Evolutionary conservation across 2,797 vertebrate species (phyloP), one percentile per base, ranked within the genome.

Genomic region (Melanotaenia parkinsoni): DNA sequence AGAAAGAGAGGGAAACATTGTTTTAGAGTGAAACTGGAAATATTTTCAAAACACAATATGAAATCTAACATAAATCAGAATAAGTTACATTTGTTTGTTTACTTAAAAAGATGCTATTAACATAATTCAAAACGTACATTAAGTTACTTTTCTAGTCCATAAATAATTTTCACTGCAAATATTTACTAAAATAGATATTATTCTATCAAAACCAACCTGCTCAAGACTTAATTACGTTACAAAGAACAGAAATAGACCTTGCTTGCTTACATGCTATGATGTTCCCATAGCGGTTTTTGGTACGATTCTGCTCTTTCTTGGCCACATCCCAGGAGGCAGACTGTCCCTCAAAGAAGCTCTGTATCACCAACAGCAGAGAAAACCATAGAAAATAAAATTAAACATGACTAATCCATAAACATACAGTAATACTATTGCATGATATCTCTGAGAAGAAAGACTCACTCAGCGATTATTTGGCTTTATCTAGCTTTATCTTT

Each of bases 311-410:
- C 86, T 99, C 98, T 93, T 99, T 99, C 93, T 99, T 99, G 88
- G 98, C 98, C 84, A 99, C 96, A 81, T 99, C 98, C 98, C 98
- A 99, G 82, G 98, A 98, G 89, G 98, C 98, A 79, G 98, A 99
- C 87, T 99, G 98, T 77, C 98, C 98, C 94, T 99, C 98, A 88
- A 99, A 99, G 94, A 99, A 99, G 92, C 98, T 99, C 98, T 99
- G 94, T 76, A 91, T 92, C 83, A 90, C 80, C 88, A 92, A 90
- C 78, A 91, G 74, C 83, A 86, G 57, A 74, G 51, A 62, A 89
- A 63, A 71, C 20, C 33, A 50, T 1, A 57, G 45, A 58, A 79
- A 71, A 58, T 60, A 68, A 73, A 80, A 89, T 84, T 86, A 88
- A 74, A 82, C 56, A 22, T 77, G 76, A 63, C 67, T 56, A 26